These are phyloP conservation scores for Astyanax mexicanus DNA, from an alignment of 2,797 vertebrate genomes.

Conservation along the genomic window DNA sequence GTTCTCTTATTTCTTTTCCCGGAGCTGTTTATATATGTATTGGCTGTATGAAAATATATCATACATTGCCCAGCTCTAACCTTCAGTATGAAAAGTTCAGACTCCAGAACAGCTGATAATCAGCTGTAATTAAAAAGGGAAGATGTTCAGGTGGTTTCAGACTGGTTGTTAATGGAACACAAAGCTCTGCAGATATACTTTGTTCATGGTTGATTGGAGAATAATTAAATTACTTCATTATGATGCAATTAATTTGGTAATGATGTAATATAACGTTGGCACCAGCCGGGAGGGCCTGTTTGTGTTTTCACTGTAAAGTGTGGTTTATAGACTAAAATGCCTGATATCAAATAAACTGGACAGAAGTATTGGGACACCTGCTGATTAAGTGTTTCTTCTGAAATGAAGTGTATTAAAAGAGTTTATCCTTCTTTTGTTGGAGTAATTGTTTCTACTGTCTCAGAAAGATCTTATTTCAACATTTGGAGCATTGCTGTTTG, in stretches of 20 bases:
- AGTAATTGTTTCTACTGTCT: too few relatives aligned
- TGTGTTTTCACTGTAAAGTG: not conserved
- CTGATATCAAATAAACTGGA: too few relatives aligned
- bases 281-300: conserved; percentile 30
- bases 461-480: too few relatives aligned
- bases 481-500: too few relatives aligned
- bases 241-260: conserved; percentile 39
- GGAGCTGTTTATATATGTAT: too few relatives aligned
- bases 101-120: conserved; percentile 6
- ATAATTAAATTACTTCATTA: conserved; percentile 44
- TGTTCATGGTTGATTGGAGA: conserved; percentile 41
- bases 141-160: conserved; percentile 25
- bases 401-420: too few relatives aligned
- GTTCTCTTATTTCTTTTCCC: too few relatives aligned
- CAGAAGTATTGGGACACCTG: too few relatives aligned
- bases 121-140: conserved; percentile 46
- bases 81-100: conserved; percentile 27
- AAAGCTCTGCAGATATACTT: conserved; percentile 37
- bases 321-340: not conserved
- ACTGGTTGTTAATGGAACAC: conserved; percentile 29
- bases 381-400: too few relatives aligned
- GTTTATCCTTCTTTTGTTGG: too few relatives aligned
- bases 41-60: too few relatives aligned
- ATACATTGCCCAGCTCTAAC: too few relatives aligned
- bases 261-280: conserved; percentile 16